Conservation (phyloP, 2,113 vertebrate genomes). For the Thinocorus orbignyianus region DNA sequence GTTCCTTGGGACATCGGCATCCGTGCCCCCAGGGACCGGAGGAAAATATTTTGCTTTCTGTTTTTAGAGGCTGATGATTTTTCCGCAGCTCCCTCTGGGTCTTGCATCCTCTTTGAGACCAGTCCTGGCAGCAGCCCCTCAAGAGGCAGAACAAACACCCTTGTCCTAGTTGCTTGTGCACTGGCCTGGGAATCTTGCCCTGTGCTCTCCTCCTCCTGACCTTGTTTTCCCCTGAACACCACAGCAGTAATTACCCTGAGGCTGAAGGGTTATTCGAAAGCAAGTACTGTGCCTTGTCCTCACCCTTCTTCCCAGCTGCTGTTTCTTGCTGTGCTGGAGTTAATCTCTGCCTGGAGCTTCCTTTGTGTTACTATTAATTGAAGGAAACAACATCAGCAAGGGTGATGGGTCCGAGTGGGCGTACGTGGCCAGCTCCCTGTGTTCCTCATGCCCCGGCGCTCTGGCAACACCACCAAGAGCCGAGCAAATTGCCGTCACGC, state of each 20-base stretch:
- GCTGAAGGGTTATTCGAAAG: constrained; percentile 57
- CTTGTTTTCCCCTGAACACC: constrained; percentile 26
- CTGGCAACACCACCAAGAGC: neutral
- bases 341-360: neutral
- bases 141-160: neutral
- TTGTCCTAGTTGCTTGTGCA: constrained; percentile 38
- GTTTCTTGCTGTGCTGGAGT: neutral
- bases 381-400: neutral
- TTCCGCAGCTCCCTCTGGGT: constrained; percentile 7
- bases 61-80: constrained; percentile 41
- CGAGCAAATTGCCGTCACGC: fast-evolving
- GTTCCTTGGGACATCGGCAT: neutral
- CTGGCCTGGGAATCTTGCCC: constrained; percentile 47
- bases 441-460: neutral
- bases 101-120: neutral
- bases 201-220: neutral
- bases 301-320: neutral
- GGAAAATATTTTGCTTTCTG: constrained; percentile 35
- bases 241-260: constrained; percentile 55
- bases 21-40: neutral
- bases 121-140: neutral
- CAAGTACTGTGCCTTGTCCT: neutral
- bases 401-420: neutral
- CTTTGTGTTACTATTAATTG: neutral
- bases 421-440: neutral